Percentiles rank a stretch among this genome's conserved stretches.
Evolutionary conservation across 1,140 invertebrate genomes (phyloP).

Genomic region (Drosophila ambigua): DNA sequence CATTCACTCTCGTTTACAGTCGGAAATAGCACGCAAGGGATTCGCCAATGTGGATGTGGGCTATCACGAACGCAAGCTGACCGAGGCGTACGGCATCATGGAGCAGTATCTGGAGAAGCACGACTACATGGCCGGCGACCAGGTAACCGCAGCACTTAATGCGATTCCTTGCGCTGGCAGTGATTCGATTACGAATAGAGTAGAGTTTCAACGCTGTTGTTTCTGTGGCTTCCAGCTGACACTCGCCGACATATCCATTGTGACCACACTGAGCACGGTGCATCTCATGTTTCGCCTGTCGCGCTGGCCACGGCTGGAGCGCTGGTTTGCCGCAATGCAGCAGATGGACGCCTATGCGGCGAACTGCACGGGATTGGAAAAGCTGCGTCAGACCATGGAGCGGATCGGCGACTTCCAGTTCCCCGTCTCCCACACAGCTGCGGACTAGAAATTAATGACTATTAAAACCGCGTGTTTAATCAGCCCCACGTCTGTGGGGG

Average conservation of each 20-base stretch:
- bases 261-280: constrained; percentile 82
- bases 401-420: constrained; percentile 70
- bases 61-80: constrained; percentile 71
- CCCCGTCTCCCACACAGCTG: constrained; percentile 13
- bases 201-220: constrained; percentile 41
- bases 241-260: constrained; percentile 78
- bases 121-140: constrained; percentile 62
- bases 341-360: constrained; percentile 60
- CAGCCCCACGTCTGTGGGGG: not conserved
- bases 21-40: constrained; percentile 73
- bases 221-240: constrained; percentile 61
- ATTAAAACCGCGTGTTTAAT: constrained; percentile 22
- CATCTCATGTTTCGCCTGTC: constrained; percentile 80
- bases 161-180: constrained; percentile 8
- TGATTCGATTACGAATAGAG: constrained; percentile 45
- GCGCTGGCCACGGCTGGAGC: constrained; percentile 65
- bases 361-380: constrained; percentile 67
- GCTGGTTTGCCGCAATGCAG: constrained; percentile 73
- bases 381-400: constrained; percentile 60
- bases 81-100: constrained; percentile 67
- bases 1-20: constrained; percentile 36
- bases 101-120: constrained; percentile 59
- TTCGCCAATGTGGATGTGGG: constrained; percentile 69
- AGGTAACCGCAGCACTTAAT: constrained; percentile 45
- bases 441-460: not conserved